phyloP scores from a whole-genome alignment of 2,888 invertebrate species.

The Aphrophora alni region DNA sequence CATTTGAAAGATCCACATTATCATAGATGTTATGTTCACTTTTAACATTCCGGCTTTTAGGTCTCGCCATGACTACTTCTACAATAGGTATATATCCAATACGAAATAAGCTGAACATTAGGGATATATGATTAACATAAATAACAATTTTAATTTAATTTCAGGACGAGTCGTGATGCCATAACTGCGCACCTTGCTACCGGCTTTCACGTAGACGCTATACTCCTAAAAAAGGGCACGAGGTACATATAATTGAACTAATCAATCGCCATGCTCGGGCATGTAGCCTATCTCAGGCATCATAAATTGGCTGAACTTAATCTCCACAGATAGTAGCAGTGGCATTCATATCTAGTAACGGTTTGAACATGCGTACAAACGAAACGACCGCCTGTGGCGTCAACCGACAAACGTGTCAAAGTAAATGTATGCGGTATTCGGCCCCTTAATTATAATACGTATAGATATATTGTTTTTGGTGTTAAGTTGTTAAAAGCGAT shows the following conservation, averaged over 20 bases:
- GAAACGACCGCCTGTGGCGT: not conserved
- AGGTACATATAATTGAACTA: not conserved
- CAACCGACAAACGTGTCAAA: no score
- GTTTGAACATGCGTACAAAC: not conserved
- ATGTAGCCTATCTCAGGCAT: not conserved
- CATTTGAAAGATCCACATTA: no score
- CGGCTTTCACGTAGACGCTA: not conserved
- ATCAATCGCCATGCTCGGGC: not conserved
- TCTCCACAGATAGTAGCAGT: not conserved
- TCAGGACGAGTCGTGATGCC: not conserved
- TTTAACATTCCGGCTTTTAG: no score
- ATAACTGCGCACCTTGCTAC: not conserved
- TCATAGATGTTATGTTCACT: no score
- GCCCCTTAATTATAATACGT: no score
- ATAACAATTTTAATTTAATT: not conserved
- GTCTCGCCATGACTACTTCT: no score
- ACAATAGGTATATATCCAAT: no score
- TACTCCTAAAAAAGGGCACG: not conserved
- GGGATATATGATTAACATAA: no score
- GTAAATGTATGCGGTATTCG: no score
- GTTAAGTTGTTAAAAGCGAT: no score
- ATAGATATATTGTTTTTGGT: no score
- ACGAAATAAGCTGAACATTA: no score
- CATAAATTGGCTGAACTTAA: not conserved
- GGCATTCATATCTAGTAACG: not conserved